Percentiles rank a stretch among this genome's conserved stretches.
phyloP scores from a whole-genome alignment of 2,113 vertebrate species.

The Elgaria multicarinata region DNA sequence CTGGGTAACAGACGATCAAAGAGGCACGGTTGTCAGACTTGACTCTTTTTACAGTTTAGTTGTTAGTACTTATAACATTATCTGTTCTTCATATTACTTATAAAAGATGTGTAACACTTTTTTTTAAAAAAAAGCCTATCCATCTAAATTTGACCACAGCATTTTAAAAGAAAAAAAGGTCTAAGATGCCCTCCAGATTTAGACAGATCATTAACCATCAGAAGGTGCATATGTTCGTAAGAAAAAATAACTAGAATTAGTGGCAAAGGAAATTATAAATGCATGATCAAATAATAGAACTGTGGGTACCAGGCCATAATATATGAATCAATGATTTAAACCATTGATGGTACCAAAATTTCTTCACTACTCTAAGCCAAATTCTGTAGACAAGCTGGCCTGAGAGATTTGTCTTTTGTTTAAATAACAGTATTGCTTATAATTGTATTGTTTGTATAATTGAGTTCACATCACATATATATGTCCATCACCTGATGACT shows the following conservation, averaged over 20 bases:
- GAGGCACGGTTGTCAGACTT: not conserved
- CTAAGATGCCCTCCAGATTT: not conserved
- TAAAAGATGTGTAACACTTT: not conserved
- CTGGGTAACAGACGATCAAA: not conserved
- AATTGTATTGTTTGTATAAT: no score
- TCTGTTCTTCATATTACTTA: not conserved
- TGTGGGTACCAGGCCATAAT: not conserved
- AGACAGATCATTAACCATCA: conserved; percentile 15
- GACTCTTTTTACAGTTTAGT: not conserved
- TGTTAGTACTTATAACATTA: not conserved
- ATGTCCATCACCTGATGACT: no score
- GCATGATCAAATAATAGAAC: not conserved
- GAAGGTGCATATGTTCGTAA: not conserved
- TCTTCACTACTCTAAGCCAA: not conserved
- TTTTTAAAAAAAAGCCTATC: not conserved
- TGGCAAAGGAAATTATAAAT: not conserved
- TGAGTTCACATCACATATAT: not conserved
- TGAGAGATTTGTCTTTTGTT: not conserved
- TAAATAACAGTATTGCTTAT: not conserved
- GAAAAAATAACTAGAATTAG: not conserved
- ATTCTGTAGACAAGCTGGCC: not conserved
- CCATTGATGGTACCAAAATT: not conserved
- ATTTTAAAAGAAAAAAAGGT: conserved; percentile 4
- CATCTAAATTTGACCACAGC: not conserved
- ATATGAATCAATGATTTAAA: not conserved